Evolutionary conservation across 2,113 vertebrate genomes (phyloP).

Genomic region (Symphodus melops): DNA sequence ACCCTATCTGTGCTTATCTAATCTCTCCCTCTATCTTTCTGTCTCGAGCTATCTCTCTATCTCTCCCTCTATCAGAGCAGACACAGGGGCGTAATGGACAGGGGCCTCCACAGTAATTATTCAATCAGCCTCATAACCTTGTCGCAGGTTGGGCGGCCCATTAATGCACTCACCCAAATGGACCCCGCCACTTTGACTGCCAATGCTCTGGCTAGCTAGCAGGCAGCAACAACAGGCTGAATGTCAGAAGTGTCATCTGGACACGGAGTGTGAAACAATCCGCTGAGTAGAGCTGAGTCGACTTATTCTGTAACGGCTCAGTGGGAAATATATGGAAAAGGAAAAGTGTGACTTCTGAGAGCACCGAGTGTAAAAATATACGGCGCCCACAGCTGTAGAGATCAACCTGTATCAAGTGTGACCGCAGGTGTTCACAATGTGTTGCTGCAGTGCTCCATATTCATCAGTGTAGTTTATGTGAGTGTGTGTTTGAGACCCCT

Average conservation of each 20-base stretch:
- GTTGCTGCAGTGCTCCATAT: conserved; percentile 72
- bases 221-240: conserved; percentile 63
- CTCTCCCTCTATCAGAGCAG: conserved; percentile 73
- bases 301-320: conserved; percentile 42
- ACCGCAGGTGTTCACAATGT: conserved; percentile 67
- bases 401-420: conserved; percentile 66
- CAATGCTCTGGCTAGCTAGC: conserved; percentile 66
- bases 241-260: conserved; percentile 71
- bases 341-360: conserved; percentile 50
- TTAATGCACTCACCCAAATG: conserved; percentile 81
- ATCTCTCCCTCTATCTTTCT: conserved; percentile 77
- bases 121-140: conserved; percentile 86
- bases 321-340: conserved; percentile 48
- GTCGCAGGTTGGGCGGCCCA: conserved; percentile 78
- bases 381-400: conserved; percentile 41
- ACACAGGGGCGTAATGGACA: conserved; percentile 79
- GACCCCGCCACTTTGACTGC: conserved; percentile 73
- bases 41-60: conserved; percentile 73
- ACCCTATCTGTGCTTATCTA: conserved; percentile 83
- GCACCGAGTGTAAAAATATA: conserved; percentile 33
- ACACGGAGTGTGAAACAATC: conserved; percentile 39
- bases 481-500: conserved; percentile 53
- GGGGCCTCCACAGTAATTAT: conserved; percentile 82
- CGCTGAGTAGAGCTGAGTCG: conserved; percentile 33
- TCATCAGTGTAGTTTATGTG: conserved; percentile 49